phyloP scores from a whole-genome alignment of 2,113 vertebrate species.

The Lampris megalopsis region DNA sequence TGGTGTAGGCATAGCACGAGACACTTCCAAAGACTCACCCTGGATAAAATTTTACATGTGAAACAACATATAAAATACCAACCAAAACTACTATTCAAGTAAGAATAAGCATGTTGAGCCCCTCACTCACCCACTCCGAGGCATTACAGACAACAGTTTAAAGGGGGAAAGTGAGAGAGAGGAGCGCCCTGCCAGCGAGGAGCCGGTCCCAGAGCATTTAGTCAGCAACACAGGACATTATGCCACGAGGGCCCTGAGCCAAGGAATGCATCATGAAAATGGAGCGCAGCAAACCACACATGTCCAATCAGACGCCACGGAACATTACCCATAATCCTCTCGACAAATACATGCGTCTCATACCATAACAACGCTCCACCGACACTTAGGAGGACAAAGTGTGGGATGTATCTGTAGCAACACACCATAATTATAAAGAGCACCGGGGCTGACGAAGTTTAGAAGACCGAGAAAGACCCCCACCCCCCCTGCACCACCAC shows the following conservation, averaged over 20 bases:
- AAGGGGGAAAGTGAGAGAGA: no score
- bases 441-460: constrained; percentile 89
- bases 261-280: constrained; percentile 66
- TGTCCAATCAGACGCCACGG: constrained; percentile 69
- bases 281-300: constrained; percentile 62
- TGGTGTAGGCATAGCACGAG: no score
- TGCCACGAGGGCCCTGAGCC: constrained; percentile 51
- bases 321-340: constrained; percentile 77
- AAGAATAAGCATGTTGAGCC: no score
- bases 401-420: constrained; percentile 80
- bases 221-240: constrained; percentile 40
- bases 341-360: constrained; percentile 74
- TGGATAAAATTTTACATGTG: no score
- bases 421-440: constrained; percentile 86
- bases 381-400: constrained; percentile 68
- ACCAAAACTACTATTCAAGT: no score
- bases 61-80: no score
- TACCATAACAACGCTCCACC: constrained; percentile 73
- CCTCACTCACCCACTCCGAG: no score
- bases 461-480: constrained; percentile 87
- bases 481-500: constrained; percentile 14
- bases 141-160: no score
- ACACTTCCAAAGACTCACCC: no score
- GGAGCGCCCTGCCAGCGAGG: constrained; percentile 32
- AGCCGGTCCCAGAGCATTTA: constrained; percentile 36